Conservation (phyloP, 2,888 invertebrate genomes). For the Athalia circularis region DNA sequence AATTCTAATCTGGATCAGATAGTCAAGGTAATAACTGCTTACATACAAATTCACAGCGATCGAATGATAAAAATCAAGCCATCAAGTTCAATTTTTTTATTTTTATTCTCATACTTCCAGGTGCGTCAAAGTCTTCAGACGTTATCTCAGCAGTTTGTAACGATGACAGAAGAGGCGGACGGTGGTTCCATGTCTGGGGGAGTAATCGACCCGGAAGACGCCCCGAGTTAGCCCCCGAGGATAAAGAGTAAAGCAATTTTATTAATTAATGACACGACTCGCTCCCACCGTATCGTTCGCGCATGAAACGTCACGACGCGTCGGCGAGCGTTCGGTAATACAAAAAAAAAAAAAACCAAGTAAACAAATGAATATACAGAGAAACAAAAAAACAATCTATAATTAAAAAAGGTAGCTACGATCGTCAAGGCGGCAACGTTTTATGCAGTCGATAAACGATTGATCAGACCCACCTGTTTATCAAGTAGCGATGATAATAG, state of each 20-base stretch:
- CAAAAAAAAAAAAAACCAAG: slow-evolving; percentile 25
- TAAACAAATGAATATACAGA: slow-evolving; percentile 17
- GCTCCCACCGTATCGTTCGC: slow-evolving; percentile 64
- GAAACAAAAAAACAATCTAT: slow-evolving; percentile 47
- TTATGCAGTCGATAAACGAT: not conserved
- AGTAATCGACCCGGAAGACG: slow-evolving; percentile 63
- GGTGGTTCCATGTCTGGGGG: slow-evolving; percentile 57
- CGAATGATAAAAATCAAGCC: slow-evolving; percentile 13
- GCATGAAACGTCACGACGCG: slow-evolving; percentile 61
- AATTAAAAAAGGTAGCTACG: slow-evolving; percentile 37
- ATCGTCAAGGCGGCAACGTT: slow-evolving; percentile 24
- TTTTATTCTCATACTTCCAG: slow-evolving; percentile 74
- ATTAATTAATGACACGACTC: slow-evolving; percentile 60
- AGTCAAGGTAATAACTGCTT: slow-evolving; percentile 79
- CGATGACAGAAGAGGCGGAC: slow-evolving; percentile 63
- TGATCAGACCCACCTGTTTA: too few relatives aligned
- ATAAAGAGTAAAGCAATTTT: slow-evolving; percentile 55
- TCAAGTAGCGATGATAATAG: too few relatives aligned
- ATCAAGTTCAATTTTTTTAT: not conserved
- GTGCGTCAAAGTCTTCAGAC: slow-evolving; percentile 89
- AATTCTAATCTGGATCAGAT: slow-evolving; percentile 88
- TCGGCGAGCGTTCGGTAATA: slow-evolving; percentile 29
- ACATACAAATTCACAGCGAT: too few relatives aligned
- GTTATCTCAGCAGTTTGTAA: slow-evolving; percentile 78
- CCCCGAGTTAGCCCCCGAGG: slow-evolving; percentile 68